phyloP scores from a whole-genome alignment of 2,888 invertebrate genomes.

The Nesidiocoris tenuis region DNA sequence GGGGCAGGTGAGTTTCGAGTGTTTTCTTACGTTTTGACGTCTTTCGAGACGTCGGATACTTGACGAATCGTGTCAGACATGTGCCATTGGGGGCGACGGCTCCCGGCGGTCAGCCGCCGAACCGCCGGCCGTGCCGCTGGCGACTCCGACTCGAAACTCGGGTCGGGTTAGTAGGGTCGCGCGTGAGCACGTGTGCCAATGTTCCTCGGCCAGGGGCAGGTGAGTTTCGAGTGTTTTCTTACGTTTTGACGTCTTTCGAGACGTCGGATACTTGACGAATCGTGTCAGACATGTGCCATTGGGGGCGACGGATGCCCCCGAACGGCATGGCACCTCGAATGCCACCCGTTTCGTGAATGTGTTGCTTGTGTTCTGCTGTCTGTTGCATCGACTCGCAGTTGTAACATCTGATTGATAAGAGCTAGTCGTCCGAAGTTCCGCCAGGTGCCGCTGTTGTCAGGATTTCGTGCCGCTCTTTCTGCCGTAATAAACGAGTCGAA shows the following conservation, averaged over 20 bases:
- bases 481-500: no score
- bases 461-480: not conserved
- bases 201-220: slow-evolving; percentile 25
- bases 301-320: not conserved
- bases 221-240: slow-evolving; percentile 21
- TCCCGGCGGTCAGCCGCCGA: no score
- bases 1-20: slow-evolving; percentile 30
- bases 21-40: slow-evolving; percentile 5
- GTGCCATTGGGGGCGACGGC: no score
- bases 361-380: not conserved
- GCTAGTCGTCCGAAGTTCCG: slow-evolving; percentile 16
- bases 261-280: no score
- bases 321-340: no score
- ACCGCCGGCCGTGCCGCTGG: not conserved
- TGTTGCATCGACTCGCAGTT: not conserved
- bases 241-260: slow-evolving; percentile 1
- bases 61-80: not conserved
- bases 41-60: not conserved
- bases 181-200: slow-evolving; percentile 42
- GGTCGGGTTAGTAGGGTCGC: slow-evolving; percentile 38
- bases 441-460: slow-evolving; percentile 11
- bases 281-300: not conserved
- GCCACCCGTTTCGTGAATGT: no score
- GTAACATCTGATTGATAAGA: slow-evolving; percentile 10
- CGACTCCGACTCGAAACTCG: not conserved